phyloP scores from a whole-genome alignment of 2,113 vertebrate genomes.

The Gymnarchus niloticus region DNA sequence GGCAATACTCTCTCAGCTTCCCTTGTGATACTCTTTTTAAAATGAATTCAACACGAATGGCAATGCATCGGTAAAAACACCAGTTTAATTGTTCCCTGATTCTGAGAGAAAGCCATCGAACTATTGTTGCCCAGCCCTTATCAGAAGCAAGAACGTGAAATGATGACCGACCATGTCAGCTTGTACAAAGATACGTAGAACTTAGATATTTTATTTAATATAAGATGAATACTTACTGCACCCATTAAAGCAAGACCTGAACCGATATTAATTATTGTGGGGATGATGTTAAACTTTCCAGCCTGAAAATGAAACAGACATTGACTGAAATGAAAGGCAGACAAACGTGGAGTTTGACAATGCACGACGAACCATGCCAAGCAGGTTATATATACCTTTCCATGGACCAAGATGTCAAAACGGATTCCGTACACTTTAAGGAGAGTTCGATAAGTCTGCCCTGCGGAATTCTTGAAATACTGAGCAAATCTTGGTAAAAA shows the following conservation, averaged over 20 bases:
- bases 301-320: constrained; percentile 57
- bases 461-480: constrained; percentile 68
- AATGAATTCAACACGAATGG: background rate
- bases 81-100: no score
- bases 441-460: constrained; percentile 65
- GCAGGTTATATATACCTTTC: constrained; percentile 64
- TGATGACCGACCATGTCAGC: background rate
- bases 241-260: constrained; percentile 82
- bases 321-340: background rate
- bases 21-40: background rate
- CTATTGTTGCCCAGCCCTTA: background rate
- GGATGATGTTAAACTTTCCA: constrained; percentile 82
- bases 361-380: background rate
- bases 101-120: background rate
- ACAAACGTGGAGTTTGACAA: background rate
- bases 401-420: constrained; percentile 80
- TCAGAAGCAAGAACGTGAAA: background rate
- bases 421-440: constrained; percentile 82
- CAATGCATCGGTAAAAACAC: background rate
- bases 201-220: background rate
- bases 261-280: constrained; percentile 74
- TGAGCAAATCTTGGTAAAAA: constrained; percentile 65
- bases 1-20: background rate
- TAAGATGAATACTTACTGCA: constrained; percentile 65
- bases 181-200: background rate